These are phyloP conservation scores for Nebria brevicollis DNA, from an alignment of 2,888 invertebrate species.

Conservation along the genomic window DNA sequence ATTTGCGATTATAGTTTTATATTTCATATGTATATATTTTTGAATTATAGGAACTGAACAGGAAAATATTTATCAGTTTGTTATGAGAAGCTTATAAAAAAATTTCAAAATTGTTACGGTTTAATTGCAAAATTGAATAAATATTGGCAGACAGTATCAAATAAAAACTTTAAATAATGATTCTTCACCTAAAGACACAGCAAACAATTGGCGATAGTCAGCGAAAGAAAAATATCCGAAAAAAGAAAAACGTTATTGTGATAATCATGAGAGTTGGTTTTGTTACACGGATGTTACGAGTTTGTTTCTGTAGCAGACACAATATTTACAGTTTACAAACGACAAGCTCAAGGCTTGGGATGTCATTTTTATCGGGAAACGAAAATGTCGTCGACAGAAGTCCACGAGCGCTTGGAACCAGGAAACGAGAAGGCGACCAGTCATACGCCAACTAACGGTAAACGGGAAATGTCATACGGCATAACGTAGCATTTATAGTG, in stretches of 20 bases:
- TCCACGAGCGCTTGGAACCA: conserved; percentile 6
- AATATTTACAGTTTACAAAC: conserved; percentile 40
- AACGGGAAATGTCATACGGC: conserved; percentile 15
- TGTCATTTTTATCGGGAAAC: conserved; percentile 46
- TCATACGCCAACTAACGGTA: conserved; percentile 8
- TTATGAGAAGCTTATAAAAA: too few relatives aligned
- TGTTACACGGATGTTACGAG: conserved; percentile 29
- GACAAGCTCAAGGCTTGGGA: conserved; percentile 35
- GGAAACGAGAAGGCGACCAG: conserved; percentile 24
- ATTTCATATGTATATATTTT: too few relatives aligned
- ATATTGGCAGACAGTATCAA: too few relatives aligned
- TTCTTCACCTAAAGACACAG: too few relatives aligned
- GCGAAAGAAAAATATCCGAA: not conserved
- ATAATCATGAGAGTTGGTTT: not conserved
- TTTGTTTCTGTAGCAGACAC: conserved; percentile 40
- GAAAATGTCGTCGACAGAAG: conserved; percentile 42
- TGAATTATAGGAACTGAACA: too few relatives aligned
- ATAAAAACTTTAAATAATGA: too few relatives aligned
- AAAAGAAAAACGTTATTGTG: not conserved
- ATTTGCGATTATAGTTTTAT: too few relatives aligned
- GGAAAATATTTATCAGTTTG: too few relatives aligned
- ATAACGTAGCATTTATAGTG: conserved; percentile 8
- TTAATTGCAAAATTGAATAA: too few relatives aligned
- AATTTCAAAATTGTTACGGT: too few relatives aligned
- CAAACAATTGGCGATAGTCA: not conserved